Base-by-base conservation (phyloP, 2,888 invertebrate species). In the Thymelicus lineola region DNA sequence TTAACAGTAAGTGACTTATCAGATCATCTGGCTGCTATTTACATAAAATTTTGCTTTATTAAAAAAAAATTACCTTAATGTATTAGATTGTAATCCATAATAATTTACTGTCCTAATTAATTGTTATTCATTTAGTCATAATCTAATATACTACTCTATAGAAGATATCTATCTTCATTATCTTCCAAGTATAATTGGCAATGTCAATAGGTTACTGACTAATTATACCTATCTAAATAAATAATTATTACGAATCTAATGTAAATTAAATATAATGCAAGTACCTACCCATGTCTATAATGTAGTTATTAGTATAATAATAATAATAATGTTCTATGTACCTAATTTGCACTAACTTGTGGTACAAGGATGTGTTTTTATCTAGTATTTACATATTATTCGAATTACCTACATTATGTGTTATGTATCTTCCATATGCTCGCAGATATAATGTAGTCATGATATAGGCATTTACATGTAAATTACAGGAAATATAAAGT, bases 401-500 rank as follows among this genome's bases (percentile, higher is more conserved):
- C 48, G 42, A 9, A 10, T 10, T 12, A 42, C 42, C 42, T 42
- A 42, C 42, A 42, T n/a, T n/a, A n/a, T 42, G 28, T 28, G 28
- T 28, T 28, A 28, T n/a, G n/a, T 28, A 28, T 28, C 42, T 42
- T 42, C 42, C 42, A 42, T 42, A 42, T 4, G 42, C 10, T n/a
- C 36, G 45, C 14, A 60, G 20, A 20, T 60, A 28, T n/a, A 57
- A 45, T 10, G 12, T 42, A 59, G 42, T 59, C 42, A 45, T 20
- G 14, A 14, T 17, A 42, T 60, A 38, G 17, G 58, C 35, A 58
- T 38, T 38, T 38, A 59, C 42, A 59, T 59, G 59, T 42, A 59
- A 59, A 59, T 59, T 59, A 59, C 59, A 59, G 59, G 59, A 59
- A 59, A 59, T 17, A 42, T 42, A 38, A 46, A 46, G 64, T 53